Conservation (phyloP, 2,888 invertebrate species). For the Thereva nobilitata region DNA sequence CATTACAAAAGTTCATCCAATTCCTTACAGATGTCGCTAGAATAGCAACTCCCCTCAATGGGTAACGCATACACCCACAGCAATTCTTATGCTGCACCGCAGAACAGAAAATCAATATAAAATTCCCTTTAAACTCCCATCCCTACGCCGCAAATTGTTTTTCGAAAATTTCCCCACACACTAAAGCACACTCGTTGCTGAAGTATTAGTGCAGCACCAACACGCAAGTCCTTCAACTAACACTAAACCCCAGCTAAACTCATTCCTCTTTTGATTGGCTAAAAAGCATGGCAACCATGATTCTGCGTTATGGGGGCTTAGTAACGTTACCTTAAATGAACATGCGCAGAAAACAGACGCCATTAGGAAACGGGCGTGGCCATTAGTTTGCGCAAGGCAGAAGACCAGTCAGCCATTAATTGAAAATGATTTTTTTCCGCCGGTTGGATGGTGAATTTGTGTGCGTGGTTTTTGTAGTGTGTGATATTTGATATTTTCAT, state of each 20-base stretch:
- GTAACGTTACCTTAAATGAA: background rate
- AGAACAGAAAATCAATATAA: conserved; percentile 21
- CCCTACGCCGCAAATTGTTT: background rate
- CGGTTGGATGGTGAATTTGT: no score
- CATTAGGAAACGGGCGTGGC: conserved; percentile 27
- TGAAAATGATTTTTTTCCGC: background rate
- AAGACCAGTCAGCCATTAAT: background rate
- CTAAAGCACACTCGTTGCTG: conserved; percentile 8
- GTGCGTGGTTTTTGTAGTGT: no score
- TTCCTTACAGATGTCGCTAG: conserved; percentile 9
- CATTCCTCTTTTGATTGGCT: background rate
- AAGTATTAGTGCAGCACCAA: conserved; percentile 14
- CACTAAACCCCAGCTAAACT: background rate
- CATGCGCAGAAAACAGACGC: conserved; percentile 7
- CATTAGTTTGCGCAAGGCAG: background rate
- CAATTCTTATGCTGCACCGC: background rate
- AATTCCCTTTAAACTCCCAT: conserved; percentile 19
- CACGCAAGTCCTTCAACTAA: conserved; percentile 10
- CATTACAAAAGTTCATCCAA: background rate
- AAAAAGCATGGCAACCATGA: conserved; percentile 1
- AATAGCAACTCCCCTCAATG: background rate
- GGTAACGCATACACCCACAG: background rate
- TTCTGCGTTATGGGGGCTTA: conserved; percentile 11
- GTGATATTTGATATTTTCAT: no score
- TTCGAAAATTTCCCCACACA: conserved; percentile 1